Percentiles rank a stretch among this genome's conserved stretches.
phyloP scores from a whole-genome alignment of 2,797 vertebrate genomes.

The Manis javanica region DNA sequence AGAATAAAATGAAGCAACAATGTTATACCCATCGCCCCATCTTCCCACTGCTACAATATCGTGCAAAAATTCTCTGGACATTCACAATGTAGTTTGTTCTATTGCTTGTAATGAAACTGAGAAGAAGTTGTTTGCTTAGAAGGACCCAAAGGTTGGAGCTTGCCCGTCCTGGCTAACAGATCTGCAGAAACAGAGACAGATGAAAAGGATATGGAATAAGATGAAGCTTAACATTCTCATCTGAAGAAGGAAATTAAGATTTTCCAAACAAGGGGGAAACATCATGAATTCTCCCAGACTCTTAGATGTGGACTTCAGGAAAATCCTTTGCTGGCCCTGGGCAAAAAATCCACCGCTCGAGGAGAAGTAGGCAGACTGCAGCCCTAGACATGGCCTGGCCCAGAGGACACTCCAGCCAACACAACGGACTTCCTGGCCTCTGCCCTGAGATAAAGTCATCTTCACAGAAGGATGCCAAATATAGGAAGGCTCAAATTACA shows the following conservation, averaged over 20 bases:
- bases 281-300: background rate
- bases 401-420: conserved; percentile 25
- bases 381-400: background rate
- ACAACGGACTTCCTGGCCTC: conserved; percentile 74
- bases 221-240: background rate
- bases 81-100: background rate
- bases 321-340: background rate
- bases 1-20: background rate
- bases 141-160: background rate
- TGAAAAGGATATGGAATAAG: background rate
- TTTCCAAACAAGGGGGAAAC: background rate
- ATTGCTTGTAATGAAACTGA: conserved; percentile 48
- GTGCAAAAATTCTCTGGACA: background rate
- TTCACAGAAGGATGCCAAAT: conserved; percentile 70
- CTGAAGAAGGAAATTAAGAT: background rate
- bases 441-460: conserved; percentile 71
- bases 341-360: background rate
- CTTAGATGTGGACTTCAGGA: background rate
- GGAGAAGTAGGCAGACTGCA: background rate
- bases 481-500: conserved; percentile 79
- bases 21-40: background rate
- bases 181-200: background rate
- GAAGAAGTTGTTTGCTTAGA: conserved; percentile 31
- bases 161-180: background rate
- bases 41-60: background rate